Evolutionary conservation across 2,113 vertebrate genomes (phyloP).

Genomic region (Dryoscopus gambensis): DNA sequence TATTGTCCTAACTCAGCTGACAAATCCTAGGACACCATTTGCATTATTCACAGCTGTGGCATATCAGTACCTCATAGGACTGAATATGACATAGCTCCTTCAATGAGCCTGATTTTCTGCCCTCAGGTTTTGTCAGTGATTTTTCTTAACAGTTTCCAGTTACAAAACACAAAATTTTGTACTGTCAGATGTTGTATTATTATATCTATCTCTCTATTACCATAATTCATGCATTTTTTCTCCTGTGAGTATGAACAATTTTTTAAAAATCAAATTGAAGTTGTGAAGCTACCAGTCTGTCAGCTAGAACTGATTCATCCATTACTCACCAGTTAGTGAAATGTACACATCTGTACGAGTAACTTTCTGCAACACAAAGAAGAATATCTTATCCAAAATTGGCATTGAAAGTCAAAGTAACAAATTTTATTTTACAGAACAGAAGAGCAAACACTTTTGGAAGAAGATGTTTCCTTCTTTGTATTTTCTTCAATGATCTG

Average conservation of each 20-base stretch:
- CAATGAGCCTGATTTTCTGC: background rate
- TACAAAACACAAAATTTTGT: background rate
- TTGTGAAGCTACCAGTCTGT: background rate
- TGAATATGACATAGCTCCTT: background rate
- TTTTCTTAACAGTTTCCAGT: background rate
- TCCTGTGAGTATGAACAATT: background rate
- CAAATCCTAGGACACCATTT: background rate
- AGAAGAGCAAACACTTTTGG: background rate
- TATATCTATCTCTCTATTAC: background rate
- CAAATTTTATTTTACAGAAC: background rate
- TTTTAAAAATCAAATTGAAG: background rate
- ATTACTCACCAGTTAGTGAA: background rate
- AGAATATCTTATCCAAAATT: background rate
- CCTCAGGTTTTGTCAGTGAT: background rate
- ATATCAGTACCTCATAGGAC: background rate
- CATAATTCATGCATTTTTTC: background rate
- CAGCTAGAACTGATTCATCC: background rate
- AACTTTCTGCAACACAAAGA: background rate
- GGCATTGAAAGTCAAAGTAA: background rate
- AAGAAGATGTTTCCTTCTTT: background rate
- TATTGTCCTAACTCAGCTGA: background rate
- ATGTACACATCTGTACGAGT: background rate
- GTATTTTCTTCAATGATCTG: background rate
- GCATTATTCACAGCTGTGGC: background rate
- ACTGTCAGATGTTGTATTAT: background rate